Evolutionary conservation across 2,113 vertebrate genomes (phyloP).

Genomic region (Odontesthes bonariensis): DNA sequence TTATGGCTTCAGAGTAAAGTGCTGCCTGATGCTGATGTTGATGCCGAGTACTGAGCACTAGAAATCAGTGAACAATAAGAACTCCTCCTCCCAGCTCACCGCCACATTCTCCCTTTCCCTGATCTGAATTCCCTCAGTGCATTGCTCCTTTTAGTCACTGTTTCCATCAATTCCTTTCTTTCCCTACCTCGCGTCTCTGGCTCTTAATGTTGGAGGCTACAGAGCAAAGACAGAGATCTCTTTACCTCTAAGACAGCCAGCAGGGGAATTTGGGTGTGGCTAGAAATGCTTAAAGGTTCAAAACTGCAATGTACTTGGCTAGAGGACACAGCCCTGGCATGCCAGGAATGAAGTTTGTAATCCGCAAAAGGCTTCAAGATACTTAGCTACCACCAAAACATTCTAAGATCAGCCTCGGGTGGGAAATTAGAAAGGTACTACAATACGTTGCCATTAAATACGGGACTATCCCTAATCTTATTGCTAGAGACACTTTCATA

Average conservation of each 20-base stretch:
- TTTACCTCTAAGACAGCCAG: conserved; percentile 18
- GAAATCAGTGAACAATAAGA: conserved; percentile 27
- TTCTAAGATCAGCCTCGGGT: background rate
- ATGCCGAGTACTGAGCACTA: background rate
- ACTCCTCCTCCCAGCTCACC: conserved; percentile 8
- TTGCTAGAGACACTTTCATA: no score
- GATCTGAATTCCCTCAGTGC: conserved; percentile 36
- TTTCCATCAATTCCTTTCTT: conserved; percentile 20
- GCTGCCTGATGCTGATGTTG: background rate
- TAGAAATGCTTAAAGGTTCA: background rate
- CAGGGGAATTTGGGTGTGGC: conserved; percentile 28
- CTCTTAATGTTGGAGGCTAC: conserved; percentile 11
- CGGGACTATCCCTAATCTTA: no score
- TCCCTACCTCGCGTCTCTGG: conserved; percentile 8
- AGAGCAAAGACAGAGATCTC: conserved; percentile 28
- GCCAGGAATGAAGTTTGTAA: no score
- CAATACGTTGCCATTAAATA: background rate
- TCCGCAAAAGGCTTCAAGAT: background rate
- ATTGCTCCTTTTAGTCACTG: conserved; percentile 20
- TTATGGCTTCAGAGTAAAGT: conserved; percentile 17
- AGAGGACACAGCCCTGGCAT: background rate
- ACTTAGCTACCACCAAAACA: background rate
- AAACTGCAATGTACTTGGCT: background rate
- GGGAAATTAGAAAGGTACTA: background rate
- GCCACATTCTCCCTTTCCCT: conserved; percentile 15